Evolutionary conservation across 1,140 invertebrate species (phyloP), one percentile per base, ranked within the genome.

Genomic region (Brachionus rubens): DNA sequence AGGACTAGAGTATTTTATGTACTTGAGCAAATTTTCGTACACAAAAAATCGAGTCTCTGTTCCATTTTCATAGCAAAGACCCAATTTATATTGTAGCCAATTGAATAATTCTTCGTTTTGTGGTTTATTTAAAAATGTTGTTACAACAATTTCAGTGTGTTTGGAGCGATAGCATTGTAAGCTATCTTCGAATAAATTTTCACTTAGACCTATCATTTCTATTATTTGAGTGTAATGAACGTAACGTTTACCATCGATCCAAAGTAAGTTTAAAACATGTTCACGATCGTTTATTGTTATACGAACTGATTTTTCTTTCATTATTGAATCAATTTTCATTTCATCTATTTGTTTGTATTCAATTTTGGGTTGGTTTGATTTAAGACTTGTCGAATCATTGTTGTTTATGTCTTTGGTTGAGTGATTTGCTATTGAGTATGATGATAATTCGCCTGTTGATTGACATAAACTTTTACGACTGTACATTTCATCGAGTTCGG

Each of bases 241-340:
- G 36, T 33, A 59, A 2, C 28, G 33, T 40, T 59, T 59, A 33
- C 36, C 36, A 30, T 59, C 54, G 2, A 59, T 28, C 54, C 54
- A 59, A 36, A 59, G 30, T 33, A 59, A 33, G 36, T 59, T 59
- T 0, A 59, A 19, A 28, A 33, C 19, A 19, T n/a, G 12, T 7
- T 59, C 54, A 0, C 16, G 14, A 10, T 33, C 26, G 4, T 33
- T 30, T 33, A 59, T 33, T 5, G 30, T 1, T 19, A 59, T 19
- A 33, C 36, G 33, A 33, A 59, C 30, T 19, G 16, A 3, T 33
- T 59, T 59, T 59, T 59, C 54, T 59, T 59, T 59, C 19, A 59
- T 26, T 16, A 59, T 0, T 19, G 54, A 59, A 36, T 59, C 30
- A 5, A 16, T 19, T 26, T 33, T 59, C 54, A 59, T 59, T 36